Evolutionary conservation across 2,113 vertebrate species (phyloP).

Genomic region (Epinephelus fuscoguttatus): DNA sequence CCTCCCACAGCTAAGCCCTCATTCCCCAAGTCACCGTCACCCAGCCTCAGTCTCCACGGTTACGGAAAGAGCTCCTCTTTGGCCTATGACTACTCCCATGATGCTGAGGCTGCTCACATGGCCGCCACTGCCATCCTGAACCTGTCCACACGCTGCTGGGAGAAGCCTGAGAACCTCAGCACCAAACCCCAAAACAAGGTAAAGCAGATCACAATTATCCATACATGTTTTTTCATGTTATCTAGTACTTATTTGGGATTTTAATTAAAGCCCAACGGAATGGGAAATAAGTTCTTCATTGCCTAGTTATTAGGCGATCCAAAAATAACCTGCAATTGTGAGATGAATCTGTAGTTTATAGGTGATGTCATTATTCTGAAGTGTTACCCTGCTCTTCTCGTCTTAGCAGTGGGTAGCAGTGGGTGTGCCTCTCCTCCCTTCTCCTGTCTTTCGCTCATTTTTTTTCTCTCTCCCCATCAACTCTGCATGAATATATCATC

Average conservation of each 20-base stretch:
- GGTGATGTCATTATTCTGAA: conserved; percentile 8
- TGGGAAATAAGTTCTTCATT: background rate
- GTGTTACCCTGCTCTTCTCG: background rate
- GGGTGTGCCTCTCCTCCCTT: conserved; percentile 20
- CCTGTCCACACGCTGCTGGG: conserved; percentile 98
- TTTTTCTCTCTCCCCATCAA: conserved; percentile 37
- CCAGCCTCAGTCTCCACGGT: conserved; percentile 88
- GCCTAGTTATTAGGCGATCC: background rate
- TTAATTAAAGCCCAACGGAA: background rate
- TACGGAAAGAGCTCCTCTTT: conserved; percentile 88
- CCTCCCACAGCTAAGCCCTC: conserved; percentile 87
- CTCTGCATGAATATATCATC: conserved; percentile 75
- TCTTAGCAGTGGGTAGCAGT: conserved; percentile 1
- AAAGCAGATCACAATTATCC: background rate
- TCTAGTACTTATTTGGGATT: background rate
- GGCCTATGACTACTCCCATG: conserved; percentile 94
- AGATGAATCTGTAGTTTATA: conserved; percentile 3
- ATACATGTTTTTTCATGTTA: background rate
- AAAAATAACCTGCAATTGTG: background rate
- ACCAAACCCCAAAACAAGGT: conserved; percentile 94
- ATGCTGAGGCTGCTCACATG: conserved; percentile 98
- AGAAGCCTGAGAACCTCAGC: conserved; percentile 97
- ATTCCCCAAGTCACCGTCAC: conserved; percentile 90
- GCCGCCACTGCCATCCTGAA: conserved; percentile 98
- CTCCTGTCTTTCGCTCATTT: conserved; percentile 3